Percentiles rank a stretch among this genome's conserved stretches.
These are phyloP conservation scores for Dasyurus viverrinus DNA, from an alignment of 2,113 vertebrate species.

Conservation along the genomic window DNA sequence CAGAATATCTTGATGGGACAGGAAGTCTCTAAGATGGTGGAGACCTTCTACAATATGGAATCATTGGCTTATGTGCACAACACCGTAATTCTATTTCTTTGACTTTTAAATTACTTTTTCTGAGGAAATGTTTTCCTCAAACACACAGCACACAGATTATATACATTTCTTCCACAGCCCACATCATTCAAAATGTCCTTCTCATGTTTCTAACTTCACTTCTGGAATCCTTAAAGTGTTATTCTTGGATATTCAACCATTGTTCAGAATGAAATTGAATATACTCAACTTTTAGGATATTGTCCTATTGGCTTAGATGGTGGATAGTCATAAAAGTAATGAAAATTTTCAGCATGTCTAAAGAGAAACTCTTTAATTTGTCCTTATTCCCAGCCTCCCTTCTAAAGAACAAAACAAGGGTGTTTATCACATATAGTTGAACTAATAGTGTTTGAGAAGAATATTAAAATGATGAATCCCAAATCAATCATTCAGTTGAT, in stretches of 20 bases:
- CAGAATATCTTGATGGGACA: background rate
- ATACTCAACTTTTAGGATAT: background rate
- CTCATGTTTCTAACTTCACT: background rate
- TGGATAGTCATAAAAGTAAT: background rate
- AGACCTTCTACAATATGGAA: background rate
- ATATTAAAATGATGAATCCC: slow-evolving; percentile 43
- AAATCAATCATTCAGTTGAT: background rate
- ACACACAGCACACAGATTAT: background rate
- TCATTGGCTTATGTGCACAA: background rate
- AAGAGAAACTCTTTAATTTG: background rate
- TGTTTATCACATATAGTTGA: slow-evolving; percentile 12
- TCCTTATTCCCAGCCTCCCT: background rate
- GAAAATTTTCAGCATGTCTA: background rate
- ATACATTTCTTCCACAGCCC: background rate
- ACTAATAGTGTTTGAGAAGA: background rate
- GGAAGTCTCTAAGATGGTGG: background rate
- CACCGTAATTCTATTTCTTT: background rate
- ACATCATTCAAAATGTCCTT: background rate
- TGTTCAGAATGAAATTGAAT: background rate
- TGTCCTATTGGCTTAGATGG: background rate
- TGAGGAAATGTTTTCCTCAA: background rate
- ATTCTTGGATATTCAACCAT: background rate
- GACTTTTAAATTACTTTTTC: slow-evolving; percentile 21
- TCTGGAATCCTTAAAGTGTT: background rate
- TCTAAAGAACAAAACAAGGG: background rate